Conservation (phyloP, 1,140 invertebrate genomes). For the Drosophila tristis region DNA sequence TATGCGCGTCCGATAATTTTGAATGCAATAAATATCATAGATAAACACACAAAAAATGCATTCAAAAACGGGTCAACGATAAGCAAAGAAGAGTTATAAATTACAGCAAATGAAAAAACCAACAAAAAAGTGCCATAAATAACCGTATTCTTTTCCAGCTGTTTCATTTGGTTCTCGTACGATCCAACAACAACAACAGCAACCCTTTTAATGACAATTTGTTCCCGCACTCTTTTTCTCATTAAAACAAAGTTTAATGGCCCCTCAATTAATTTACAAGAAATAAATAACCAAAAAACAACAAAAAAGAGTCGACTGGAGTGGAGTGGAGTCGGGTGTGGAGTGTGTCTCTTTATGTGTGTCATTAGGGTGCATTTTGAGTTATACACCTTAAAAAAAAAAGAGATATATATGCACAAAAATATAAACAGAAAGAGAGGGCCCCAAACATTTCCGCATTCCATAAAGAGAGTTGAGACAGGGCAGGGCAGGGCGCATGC, state of each 20-base stretch:
- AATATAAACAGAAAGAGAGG: conserved; percentile 26
- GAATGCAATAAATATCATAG: too few species aligned
- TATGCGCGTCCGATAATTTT: too few species aligned
- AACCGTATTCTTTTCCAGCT: conserved; percentile 27
- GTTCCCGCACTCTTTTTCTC: conserved; percentile 17
- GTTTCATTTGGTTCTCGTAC: conserved; percentile 22
- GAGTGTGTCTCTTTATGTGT: conserved; percentile 36
- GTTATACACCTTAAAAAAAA: conserved; percentile 32
- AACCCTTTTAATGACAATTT: conserved; percentile 34
- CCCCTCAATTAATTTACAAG: conserved; percentile 50
- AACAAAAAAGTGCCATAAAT: conserved; percentile 21
- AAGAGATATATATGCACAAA: background rate
- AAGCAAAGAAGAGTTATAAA: conserved; percentile 10
- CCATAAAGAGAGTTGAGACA: conserved; percentile 22
- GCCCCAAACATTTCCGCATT: conserved; percentile 65
- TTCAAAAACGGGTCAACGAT: too few species aligned
- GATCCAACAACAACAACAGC: background rate
- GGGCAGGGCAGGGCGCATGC: conserved; percentile 23
- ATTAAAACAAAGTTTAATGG: conserved; percentile 56
- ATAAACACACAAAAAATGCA: background rate
- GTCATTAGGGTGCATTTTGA: conserved; percentile 56
- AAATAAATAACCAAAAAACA: conserved; percentile 1
- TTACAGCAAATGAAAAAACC: conserved; percentile 6
- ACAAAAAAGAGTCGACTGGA: background rate
- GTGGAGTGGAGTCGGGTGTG: too few species aligned